Conservation (phyloP, 2,888 invertebrate genomes). For the Gari tellinella region DNA sequence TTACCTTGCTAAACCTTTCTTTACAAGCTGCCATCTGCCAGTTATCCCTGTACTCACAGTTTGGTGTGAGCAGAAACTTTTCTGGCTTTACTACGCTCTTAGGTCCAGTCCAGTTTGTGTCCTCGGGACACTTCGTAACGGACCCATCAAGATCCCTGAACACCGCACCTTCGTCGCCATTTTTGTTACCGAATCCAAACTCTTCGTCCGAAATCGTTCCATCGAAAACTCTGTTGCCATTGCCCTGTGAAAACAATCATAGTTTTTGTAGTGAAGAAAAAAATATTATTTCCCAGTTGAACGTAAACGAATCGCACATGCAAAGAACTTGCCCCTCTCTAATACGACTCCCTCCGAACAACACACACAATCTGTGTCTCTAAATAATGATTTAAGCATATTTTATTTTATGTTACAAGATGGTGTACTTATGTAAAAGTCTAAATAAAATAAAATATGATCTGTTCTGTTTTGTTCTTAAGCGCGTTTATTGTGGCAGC, state of each 20-base stretch:
- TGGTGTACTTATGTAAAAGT: too few species aligned
- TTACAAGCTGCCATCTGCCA: constrained; percentile 27
- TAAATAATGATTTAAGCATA: too few species aligned
- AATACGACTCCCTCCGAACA: too few species aligned
- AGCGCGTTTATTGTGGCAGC: too few species aligned
- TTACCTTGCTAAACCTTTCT: constrained; percentile 26
- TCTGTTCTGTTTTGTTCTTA: too few species aligned
- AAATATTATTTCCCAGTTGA: too few species aligned
- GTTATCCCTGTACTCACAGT: constrained; percentile 23
- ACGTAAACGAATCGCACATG: too few species aligned
- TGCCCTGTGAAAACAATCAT: constrained; percentile 15
- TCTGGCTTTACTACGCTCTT: constrained; percentile 21
- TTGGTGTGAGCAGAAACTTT: constrained; percentile 9
- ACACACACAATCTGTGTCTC: too few species aligned
- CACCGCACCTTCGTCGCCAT: constrained; percentile 32
- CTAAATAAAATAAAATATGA: too few species aligned
- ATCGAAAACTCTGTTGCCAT: constrained; percentile 36
- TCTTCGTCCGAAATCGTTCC: constrained; percentile 20
- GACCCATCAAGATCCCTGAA: constrained; percentile 41
- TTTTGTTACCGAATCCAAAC: constrained; percentile 22
- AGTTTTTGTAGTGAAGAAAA: too few species aligned
- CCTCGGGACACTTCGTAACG: constrained; percentile 19
- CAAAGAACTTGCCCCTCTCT: too few species aligned
- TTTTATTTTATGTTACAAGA: too few species aligned
- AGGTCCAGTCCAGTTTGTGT: constrained; percentile 6